Conservation (phyloP, 2,113 vertebrate species). For the Gavialis gangeticus region DNA sequence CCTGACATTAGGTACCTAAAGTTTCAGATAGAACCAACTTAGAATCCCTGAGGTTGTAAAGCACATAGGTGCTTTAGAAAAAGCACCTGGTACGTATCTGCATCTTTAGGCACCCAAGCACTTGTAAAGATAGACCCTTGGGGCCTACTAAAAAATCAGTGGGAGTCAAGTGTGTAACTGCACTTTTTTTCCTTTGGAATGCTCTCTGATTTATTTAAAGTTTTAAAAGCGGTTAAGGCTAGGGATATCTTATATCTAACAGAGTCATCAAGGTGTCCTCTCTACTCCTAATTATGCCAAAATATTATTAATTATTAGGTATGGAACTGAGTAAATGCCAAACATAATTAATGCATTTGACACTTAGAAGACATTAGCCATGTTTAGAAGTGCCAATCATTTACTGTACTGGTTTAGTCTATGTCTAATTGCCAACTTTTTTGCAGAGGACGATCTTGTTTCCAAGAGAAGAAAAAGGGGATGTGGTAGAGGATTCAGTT, state of each 20-base stretch:
- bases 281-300: neutral
- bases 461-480: neutral
- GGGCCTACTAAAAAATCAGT: neutral
- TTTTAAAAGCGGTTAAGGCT: neutral
- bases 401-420: neutral
- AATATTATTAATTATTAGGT: neutral
- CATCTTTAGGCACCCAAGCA: neutral
- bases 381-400: neutral
- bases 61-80: neutral
- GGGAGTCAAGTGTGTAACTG: neutral
- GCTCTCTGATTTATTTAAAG: neutral
- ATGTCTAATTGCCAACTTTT: neutral
- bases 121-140: neutral
- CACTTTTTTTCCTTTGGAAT: neutral
- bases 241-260: neutral
- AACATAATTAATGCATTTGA: neutral
- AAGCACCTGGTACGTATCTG: neutral
- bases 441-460: neutral
- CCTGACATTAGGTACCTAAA: neutral
- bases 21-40: neutral
- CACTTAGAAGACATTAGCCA: neutral
- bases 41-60: neutral
- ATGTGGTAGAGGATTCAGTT: accelerated
- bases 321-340: neutral
- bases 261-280: neutral